A percentile compares a stretch with the other conserved stretches of the same genome.
Evolutionary conservation across 2,797 vertebrate genomes (phyloP).

Genomic region (Scarus forsteni): DNA sequence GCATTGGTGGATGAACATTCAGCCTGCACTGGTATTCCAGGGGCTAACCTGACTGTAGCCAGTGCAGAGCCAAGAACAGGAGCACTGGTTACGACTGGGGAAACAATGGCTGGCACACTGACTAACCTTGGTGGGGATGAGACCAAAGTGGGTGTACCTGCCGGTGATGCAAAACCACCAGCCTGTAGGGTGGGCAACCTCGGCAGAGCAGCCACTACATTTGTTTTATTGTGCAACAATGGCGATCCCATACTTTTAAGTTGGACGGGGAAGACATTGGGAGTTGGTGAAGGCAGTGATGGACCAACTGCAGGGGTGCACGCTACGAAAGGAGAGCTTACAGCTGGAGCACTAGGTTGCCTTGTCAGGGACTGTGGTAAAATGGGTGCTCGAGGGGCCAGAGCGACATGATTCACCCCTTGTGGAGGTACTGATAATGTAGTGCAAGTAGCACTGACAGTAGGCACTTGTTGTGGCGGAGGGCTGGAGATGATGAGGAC

Average conservation of each 20-base stretch:
- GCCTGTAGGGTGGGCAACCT: constrained; percentile 38
- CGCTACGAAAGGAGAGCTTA: constrained; percentile 59
- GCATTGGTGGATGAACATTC: constrained; percentile 47
- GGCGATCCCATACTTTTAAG: constrained; percentile 36
- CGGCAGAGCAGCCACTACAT: constrained; percentile 58
- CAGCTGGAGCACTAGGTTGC: constrained; percentile 50
- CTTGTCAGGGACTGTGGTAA: constrained; percentile 51
- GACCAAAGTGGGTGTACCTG: constrained; percentile 45
- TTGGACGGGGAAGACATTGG: constrained; percentile 38
- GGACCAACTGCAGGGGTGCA: constrained; percentile 52
- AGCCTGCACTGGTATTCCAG: constrained; percentile 24
- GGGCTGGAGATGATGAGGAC: constrained; percentile 90
- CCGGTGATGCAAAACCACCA: constrained; percentile 37
- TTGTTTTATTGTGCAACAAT: constrained; percentile 55
- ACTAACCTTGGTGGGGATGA: constrained; percentile 45
- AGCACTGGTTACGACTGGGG: constrained; percentile 45
- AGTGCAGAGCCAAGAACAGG: constrained; percentile 37
- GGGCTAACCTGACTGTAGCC: constrained; percentile 33
- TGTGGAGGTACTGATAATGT: constrained; percentile 60
- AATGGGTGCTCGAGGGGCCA: constrained; percentile 52
- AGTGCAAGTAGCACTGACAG: constrained; percentile 47
- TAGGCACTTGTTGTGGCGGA: constrained; percentile 73
- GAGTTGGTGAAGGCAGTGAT: constrained; percentile 40
- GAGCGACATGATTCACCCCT: constrained; percentile 55
- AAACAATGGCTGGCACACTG: constrained; percentile 38